phyloP scores from a whole-genome alignment of 2,113 vertebrate species.

The Nyctibius bracteatus region DNA sequence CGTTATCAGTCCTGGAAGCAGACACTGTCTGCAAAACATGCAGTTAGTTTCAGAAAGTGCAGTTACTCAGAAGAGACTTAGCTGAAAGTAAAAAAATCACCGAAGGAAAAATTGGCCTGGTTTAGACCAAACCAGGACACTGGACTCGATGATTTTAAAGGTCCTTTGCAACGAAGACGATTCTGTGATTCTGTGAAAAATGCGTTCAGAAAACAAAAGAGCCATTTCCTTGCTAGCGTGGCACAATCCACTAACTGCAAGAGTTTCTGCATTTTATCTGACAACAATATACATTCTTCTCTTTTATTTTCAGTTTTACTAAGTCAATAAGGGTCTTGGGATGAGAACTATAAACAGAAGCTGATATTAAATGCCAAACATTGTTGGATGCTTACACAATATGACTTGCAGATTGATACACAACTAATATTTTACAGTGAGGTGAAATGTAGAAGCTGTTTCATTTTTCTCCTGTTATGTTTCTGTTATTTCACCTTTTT shows the following conservation, averaged over 20 bases:
- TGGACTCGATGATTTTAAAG: too few relatives aligned
- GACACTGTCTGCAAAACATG: too few relatives aligned
- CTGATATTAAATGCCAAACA: neutral
- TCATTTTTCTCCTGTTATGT: neutral
- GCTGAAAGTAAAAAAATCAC: too few relatives aligned
- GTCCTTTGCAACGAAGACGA: too few relatives aligned
- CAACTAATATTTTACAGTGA: neutral
- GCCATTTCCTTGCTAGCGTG: neutral
- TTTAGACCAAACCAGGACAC: too few relatives aligned
- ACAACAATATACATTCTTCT: neutral
- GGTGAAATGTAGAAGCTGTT: neutral
- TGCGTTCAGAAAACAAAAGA: neutral
- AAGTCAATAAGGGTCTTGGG: neutral
- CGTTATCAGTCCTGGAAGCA: too few relatives aligned
- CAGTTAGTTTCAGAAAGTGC: too few relatives aligned
- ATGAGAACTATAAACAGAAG: neutral
- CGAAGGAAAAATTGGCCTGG: too few relatives aligned
- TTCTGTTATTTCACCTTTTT: neutral
- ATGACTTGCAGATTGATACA: neutral
- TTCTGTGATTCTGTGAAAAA: too few relatives aligned
- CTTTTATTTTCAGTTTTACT: neutral
- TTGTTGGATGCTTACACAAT: neutral
- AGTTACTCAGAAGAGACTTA: too few relatives aligned
- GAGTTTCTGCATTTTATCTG: neutral
- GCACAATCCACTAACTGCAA: neutral